Conservation (phyloP, 2,113 vertebrate species). For the Vimba vimba region DNA sequence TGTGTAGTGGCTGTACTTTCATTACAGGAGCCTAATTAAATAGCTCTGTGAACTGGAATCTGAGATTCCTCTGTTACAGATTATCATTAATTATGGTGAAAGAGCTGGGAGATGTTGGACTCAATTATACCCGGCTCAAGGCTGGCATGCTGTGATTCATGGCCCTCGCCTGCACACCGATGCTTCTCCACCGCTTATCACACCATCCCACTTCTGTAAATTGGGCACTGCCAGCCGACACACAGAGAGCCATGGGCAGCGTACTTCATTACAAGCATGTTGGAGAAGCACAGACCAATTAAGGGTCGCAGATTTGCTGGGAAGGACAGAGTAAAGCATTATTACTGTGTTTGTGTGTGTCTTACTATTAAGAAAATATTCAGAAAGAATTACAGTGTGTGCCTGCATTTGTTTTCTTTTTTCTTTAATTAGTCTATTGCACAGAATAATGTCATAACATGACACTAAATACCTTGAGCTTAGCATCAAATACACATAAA, state of each 20-base stretch:
- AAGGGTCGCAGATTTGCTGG: conserved; percentile 88
- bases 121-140: conserved; percentile 99
- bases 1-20: conserved; percentile 99
- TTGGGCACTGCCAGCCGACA: conserved; percentile 99
- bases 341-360: conserved; percentile 52
- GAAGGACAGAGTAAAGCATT: conserved; percentile 70
- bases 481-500: neutral
- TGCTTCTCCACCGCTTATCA: conserved; percentile 98
- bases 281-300: conserved; percentile 97
- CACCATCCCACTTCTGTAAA: conserved; percentile 99
- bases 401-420: neutral
- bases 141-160: conserved; percentile 99
- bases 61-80: conserved; percentile 99
- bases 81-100: conserved; percentile 99
- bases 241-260: conserved; percentile 98
- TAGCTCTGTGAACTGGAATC: conserved; percentile 99
- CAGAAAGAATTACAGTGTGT: neutral
- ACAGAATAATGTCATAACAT: neutral
- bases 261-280: conserved; percentile 99
- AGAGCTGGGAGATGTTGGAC: conserved; percentile 99
- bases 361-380: conserved; percentile 15
- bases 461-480: neutral
- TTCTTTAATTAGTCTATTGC: conserved; percentile 2
- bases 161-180: conserved; percentile 93
- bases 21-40: conserved; percentile 99